phyloP scores from a whole-genome alignment of 2,113 vertebrate genomes.

The Ploceus nigricollis region DNA sequence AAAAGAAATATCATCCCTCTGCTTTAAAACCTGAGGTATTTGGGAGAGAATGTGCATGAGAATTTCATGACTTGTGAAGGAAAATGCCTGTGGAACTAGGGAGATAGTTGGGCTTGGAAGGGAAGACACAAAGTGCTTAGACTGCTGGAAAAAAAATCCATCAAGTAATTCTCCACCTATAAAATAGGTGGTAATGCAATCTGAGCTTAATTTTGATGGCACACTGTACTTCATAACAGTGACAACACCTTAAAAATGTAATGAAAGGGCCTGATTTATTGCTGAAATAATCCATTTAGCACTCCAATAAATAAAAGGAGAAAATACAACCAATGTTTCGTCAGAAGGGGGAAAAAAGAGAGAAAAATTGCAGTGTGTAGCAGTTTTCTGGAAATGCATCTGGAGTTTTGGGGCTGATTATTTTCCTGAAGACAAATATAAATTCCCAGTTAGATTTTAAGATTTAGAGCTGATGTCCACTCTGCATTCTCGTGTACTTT shows the following conservation, averaged over 20 bases:
- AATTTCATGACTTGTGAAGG: background rate
- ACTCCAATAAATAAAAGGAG: constrained; percentile 65
- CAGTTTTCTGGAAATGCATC: constrained; percentile 16
- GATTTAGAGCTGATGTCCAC: background rate
- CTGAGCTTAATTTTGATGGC: constrained; percentile 70
- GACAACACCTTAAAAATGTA: constrained; percentile 69
- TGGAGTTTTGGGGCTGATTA: background rate
- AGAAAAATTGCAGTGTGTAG: constrained; percentile 32
- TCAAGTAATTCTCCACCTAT: constrained; percentile 60
- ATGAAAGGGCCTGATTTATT: constrained; percentile 64
- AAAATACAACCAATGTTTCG: constrained; percentile 58
- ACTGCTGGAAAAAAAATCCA: constrained; percentile 44
- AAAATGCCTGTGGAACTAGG: background rate
- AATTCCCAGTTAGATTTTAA: background rate
- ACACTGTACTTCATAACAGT: constrained; percentile 63
- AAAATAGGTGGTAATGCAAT: constrained; percentile 63
- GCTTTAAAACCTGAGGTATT: background rate
- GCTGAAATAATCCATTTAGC: constrained; percentile 66
- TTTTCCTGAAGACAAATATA: background rate
- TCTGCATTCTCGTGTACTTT: background rate
- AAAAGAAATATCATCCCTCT: background rate
- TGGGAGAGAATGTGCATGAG: background rate
- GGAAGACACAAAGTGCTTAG: constrained; percentile 44
- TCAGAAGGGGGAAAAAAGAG: background rate
- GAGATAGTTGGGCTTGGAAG: background rate